A percentile compares a stretch with the other conserved stretches of the same genome.
phyloP scores from a whole-genome alignment of 2,797 vertebrate species.

The Menidia menidia region DNA sequence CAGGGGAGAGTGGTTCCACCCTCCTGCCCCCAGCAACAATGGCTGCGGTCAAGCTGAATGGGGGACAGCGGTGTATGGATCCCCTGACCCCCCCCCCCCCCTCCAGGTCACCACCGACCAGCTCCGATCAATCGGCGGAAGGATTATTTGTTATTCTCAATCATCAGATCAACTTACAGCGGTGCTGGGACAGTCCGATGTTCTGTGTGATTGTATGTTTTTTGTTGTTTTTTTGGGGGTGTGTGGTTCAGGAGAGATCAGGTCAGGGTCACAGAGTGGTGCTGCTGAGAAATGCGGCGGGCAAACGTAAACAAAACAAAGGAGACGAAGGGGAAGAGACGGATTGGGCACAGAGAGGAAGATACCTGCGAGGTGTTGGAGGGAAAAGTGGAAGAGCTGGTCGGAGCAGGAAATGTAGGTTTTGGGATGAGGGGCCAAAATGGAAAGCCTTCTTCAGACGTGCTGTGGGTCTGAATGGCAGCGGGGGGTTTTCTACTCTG shows the following conservation, averaged over 20 bases:
- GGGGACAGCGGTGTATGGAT: slow-evolving; percentile 41
- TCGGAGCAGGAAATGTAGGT: too few relatives aligned
- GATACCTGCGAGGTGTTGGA: not conserved
- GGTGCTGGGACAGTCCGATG: not conserved
- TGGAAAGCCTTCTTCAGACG: not conserved
- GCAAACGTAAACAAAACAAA: not conserved
- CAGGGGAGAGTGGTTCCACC: slow-evolving; percentile 43
- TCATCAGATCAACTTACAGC: slow-evolving; percentile 22
- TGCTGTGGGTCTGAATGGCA: not conserved
- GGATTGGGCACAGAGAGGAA: not conserved
- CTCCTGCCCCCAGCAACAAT: slow-evolving; percentile 49
- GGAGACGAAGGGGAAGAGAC: not conserved
- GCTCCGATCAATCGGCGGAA: slow-evolving; percentile 53
- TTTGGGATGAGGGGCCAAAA: too few relatives aligned
- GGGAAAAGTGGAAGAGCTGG: too few relatives aligned
- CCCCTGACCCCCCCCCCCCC: slow-evolving; percentile 49
- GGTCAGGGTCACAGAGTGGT: not conserved
- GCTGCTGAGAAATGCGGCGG: not conserved
- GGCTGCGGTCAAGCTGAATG: slow-evolving; percentile 59
- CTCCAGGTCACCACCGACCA: slow-evolving; percentile 51
- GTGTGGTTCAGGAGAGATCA: not conserved
- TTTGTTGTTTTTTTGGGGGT: not conserved
- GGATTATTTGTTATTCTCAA: slow-evolving; percentile 45
- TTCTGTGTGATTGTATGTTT: not conserved
- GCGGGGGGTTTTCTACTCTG: too few relatives aligned